Percentiles rank a stretch among this genome's conserved stretches.
Evolutionary conservation across 2,888 invertebrate species (phyloP).

Genomic region (Tenthredo scrophulariae): DNA sequence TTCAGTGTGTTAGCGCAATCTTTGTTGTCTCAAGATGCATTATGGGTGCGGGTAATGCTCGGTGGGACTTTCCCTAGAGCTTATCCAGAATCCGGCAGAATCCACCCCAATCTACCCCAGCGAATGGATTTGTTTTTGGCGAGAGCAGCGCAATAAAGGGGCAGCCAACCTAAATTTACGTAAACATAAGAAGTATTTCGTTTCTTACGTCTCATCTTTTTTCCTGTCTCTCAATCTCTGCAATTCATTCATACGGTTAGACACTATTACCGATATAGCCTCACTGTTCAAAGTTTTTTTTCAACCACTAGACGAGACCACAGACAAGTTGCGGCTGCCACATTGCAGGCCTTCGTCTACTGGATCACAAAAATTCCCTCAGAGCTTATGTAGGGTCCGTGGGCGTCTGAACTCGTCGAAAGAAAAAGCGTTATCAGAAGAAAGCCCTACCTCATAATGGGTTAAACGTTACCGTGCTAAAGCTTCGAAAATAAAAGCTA

Average conservation of each 20-base stretch:
- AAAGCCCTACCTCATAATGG: conserved; percentile 45
- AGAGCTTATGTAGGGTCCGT: conserved; percentile 28
- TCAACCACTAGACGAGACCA: conserved; percentile 16
- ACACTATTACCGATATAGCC: background rate
- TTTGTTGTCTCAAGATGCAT: conserved; percentile 43
- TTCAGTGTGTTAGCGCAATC: conserved; percentile 33
- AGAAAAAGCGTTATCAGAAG: conserved; percentile 47
- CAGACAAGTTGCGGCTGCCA: conserved; percentile 23
- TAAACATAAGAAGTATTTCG: conserved; percentile 63
- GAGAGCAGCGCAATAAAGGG: conserved; percentile 62
- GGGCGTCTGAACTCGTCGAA: conserved; percentile 25
- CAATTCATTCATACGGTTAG: conserved; percentile 33
- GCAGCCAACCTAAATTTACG: conserved; percentile 62
- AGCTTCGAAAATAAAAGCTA: conserved; percentile 29
- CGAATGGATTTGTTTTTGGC: conserved; percentile 67
- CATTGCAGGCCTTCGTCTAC: conserved; percentile 16
- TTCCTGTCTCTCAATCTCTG: conserved; percentile 14
- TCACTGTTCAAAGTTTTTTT: conserved; percentile 23
- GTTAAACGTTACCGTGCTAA: conserved; percentile 41
- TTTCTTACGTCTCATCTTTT: conserved; percentile 54
- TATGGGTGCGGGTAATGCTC: conserved; percentile 27
- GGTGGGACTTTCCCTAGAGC: conserved; percentile 55
- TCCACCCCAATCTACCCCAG: conserved; percentile 56
- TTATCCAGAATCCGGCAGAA: conserved; percentile 50
- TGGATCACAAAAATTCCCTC: conserved; percentile 39